Conservation (phyloP, 2,113 vertebrate genomes). For the Callionymus lyra region DNA sequence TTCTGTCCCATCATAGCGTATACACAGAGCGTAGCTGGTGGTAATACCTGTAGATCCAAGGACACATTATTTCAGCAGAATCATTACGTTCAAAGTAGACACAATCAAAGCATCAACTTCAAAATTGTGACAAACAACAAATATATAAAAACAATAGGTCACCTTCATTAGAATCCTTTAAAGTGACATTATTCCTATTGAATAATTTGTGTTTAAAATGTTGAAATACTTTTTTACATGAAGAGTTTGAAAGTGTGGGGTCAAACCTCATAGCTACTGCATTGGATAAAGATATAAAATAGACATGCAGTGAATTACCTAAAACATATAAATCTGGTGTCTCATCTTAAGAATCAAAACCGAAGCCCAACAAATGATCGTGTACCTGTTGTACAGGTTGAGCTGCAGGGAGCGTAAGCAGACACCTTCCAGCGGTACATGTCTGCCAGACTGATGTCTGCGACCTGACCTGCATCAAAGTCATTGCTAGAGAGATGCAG, state of each 20-base stretch:
- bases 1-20: slow-evolving; percentile 78
- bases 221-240: too few relatives aligned
- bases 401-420: slow-evolving; percentile 83
- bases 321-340: too few relatives aligned
- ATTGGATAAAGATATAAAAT: too few relatives aligned
- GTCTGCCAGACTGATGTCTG: slow-evolving; percentile 76
- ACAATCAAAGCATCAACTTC: neutral
- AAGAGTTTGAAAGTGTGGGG: too few relatives aligned
- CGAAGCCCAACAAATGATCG: slow-evolving; percentile 3
- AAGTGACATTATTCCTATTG: too few relatives aligned
- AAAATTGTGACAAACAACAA: neutral
- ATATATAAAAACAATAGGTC: too few relatives aligned
- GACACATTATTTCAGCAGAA: neutral
- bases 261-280: too few relatives aligned
- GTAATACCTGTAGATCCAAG: slow-evolving; percentile 68
- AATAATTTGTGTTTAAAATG: too few relatives aligned
- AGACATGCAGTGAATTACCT: too few relatives aligned
- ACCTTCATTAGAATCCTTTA: too few relatives aligned
- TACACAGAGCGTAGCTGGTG: slow-evolving; percentile 72
- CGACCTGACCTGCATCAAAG: slow-evolving; percentile 68
- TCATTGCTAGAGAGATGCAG: slow-evolving; percentile 68
- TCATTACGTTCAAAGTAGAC: neutral
- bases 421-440: slow-evolving; percentile 89
- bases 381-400: slow-evolving; percentile 83
- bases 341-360: too few relatives aligned